Base-by-base conservation (phyloP, 2,888 invertebrate species). In the Lithophane semibrunnea region DNA sequence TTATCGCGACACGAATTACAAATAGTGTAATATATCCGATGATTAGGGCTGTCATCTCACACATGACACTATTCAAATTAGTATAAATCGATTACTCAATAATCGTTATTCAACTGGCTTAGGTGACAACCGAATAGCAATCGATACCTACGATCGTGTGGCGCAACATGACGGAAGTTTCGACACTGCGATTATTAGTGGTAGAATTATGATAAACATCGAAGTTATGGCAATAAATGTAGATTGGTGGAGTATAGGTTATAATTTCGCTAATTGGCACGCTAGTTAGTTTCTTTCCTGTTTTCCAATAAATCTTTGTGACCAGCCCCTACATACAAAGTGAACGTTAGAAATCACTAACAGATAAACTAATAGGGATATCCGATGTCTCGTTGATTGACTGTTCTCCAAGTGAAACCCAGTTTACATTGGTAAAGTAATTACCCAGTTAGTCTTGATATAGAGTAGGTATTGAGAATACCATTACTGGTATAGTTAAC, bases 141-240 rank as follows among this genome's bases (percentile, higher is more conserved):
- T 92, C 91, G 92, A 93, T 93, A 93, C 90, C 88, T 92, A 92
- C 88, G 75, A 93, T 88, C 89, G 88, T 89, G 88, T 94, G 93
- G 94, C 90, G 94, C 93, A 94, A 95, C 91, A 88, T 90, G 91
- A 92, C 93, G 94, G 95, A 95, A 94, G 94, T 96, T 95, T 95
- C 96, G 87, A 93, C 94, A 96, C 88, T 79, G 83, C 82, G 88
- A 88, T 91, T 91, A 91, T 92, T 90, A 92, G 89, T 91, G 89
- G 92, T 89, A 90, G 92, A 93, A 93, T 94, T 93, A 94, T 91
- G 92, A 93, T 91, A 90, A 90, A 91, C 88, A 87, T 89, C 90
- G 66, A 42, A 88, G 91, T 93, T 94, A 93, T 92, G 91, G 92
- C 92, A 94, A 94, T 93, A 91, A 90, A 91, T 89, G 75, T 88